Conservation (phyloP, 2,888 invertebrate genomes). For the Epinotia nisella region DNA sequence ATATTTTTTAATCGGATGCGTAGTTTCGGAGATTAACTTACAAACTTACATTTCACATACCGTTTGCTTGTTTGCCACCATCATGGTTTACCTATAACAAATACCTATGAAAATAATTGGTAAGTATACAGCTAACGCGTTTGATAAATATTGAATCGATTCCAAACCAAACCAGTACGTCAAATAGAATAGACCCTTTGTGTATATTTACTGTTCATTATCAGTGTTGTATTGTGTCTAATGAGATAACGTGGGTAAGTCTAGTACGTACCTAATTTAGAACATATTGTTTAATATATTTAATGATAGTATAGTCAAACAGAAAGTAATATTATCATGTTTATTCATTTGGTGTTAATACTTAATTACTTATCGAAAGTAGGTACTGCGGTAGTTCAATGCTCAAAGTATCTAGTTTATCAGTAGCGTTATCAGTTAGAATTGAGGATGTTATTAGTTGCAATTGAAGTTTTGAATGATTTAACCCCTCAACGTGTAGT, state of each 20-base stretch:
- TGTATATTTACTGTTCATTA: slow-evolving; percentile 1
- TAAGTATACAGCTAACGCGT: too few relatives aligned
- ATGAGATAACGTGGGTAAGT: slow-evolving; percentile 18
- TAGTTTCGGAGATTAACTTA: too few relatives aligned
- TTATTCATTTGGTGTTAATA: not conserved
- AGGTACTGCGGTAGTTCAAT: not conserved
- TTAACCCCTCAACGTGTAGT: not conserved
- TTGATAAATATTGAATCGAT: too few relatives aligned
- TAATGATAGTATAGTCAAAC: not conserved
- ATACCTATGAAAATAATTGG: too few relatives aligned
- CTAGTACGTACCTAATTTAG: slow-evolving; percentile 9
- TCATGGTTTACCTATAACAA: too few relatives aligned
- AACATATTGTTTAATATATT: not conserved
- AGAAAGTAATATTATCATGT: not conserved
- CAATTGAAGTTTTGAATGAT: not conserved
- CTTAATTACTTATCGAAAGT: not conserved
- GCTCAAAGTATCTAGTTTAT: not conserved
- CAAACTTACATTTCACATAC: too few relatives aligned
- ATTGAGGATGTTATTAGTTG: not conserved
- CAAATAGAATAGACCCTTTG: too few relatives aligned
- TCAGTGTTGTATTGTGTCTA: not conserved
- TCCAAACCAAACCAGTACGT: too few relatives aligned
- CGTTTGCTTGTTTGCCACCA: too few relatives aligned
- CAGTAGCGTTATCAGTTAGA: not conserved
- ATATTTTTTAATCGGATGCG: too few relatives aligned